Conservation (phyloP, 2,797 vertebrate species). For the Micropoecilia bifurca region DNA sequence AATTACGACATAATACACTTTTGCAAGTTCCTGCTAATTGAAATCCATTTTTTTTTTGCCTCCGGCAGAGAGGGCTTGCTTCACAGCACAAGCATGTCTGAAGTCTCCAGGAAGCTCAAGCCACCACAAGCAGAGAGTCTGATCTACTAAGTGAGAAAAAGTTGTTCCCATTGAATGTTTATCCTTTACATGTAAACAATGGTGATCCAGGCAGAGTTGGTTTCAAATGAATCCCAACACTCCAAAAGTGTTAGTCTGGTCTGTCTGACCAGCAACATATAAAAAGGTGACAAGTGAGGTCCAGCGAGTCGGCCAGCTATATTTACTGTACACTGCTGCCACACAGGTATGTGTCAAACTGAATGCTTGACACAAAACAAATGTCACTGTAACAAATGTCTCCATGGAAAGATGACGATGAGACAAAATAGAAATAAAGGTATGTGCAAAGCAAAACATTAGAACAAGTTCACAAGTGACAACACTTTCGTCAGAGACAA, state of each 20-base stretch:
- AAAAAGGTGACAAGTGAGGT: conserved; percentile 13
- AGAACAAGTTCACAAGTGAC: neutral
- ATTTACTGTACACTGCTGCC: conserved; percentile 51
- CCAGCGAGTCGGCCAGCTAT: conserved; percentile 25
- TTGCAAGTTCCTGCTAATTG: conserved; percentile 8
- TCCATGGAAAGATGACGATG: neutral
- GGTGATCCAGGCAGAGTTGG: neutral
- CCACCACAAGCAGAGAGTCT: conserved; percentile 12
- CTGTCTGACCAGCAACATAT: conserved; percentile 19
- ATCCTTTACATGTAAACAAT: neutral
- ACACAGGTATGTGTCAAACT: conserved; percentile 23
- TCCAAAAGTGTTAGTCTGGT: neutral
- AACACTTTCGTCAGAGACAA: neutral
- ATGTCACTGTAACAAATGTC: conserved; percentile 12
- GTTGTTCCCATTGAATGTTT: conserved; percentile 4
- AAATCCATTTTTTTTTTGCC: conserved; percentile 19
- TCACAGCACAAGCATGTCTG: conserved; percentile 7
- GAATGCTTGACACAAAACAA: neutral
- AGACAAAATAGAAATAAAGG: conserved; percentile 36
- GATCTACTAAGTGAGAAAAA: neutral
- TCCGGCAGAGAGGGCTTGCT: conserved; percentile 2
- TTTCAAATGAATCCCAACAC: conserved; percentile 12
- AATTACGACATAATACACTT: conserved; percentile 11
- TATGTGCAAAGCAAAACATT: conserved; percentile 9
- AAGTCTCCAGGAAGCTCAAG: neutral